phyloP scores from a whole-genome alignment of 2,888 invertebrate species.

The Torymus aiolomorphi region DNA sequence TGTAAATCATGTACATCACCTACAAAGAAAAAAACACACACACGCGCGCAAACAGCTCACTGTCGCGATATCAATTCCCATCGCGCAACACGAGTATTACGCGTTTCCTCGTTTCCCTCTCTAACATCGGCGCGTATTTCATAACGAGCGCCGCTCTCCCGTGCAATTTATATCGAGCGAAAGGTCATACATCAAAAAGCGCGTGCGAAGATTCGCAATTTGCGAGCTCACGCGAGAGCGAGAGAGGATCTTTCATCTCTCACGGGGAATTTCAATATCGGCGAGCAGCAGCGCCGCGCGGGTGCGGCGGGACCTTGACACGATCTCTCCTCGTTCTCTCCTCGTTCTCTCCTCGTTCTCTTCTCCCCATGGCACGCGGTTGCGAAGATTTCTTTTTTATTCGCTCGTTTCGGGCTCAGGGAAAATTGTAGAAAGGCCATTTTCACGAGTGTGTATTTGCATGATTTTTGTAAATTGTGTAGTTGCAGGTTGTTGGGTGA shows the following conservation, averaged over 20 bases:
- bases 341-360: neutral
- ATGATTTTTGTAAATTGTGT: neutral
- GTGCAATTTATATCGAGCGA: too few relatives aligned
- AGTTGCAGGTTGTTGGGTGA: too few relatives aligned
- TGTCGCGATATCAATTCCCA: too few relatives aligned
- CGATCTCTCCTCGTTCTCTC: slow-evolving; percentile 9
- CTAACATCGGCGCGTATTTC: too few relatives aligned
- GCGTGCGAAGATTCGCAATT: slow-evolving; percentile 21
- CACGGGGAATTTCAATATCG: slow-evolving; percentile 38
- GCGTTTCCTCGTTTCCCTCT: too few relatives aligned
- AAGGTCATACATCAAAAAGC: slow-evolving; percentile 15
- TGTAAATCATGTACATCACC: too few relatives aligned
- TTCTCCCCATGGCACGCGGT: neutral
- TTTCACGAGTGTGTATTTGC: neutral
- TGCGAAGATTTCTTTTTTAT: neutral
- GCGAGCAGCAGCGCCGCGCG: neutral
- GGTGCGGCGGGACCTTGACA: slow-evolving; percentile 18
- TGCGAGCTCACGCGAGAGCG: neutral
- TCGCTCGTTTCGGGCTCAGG: neutral
- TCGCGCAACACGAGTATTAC: too few relatives aligned
- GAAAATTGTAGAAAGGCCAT: neutral
- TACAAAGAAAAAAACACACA: too few relatives aligned
- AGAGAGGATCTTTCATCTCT: neutral
- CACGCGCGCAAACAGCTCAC: too few relatives aligned
- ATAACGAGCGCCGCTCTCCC: too few relatives aligned